phyloP scores from a whole-genome alignment of 2,888 invertebrate genomes.

The Ligdia adustata region DNA sequence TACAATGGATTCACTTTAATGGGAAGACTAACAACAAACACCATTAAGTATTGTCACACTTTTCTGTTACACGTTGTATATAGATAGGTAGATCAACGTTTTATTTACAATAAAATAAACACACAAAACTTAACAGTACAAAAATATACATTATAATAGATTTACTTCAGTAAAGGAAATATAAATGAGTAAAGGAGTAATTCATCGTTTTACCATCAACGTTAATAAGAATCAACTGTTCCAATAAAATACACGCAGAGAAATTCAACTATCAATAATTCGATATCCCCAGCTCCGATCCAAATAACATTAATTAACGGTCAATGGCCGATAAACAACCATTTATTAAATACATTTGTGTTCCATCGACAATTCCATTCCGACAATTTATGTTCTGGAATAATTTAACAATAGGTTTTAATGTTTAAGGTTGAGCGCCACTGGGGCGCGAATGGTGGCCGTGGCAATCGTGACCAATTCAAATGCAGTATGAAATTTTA shows the following conservation, averaged over 20 bases:
- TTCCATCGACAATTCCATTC: conserved; percentile 40
- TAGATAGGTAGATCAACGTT: too few species aligned
- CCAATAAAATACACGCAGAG: conserved; percentile 1
- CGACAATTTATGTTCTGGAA: conserved; percentile 51
- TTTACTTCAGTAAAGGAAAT: too few species aligned
- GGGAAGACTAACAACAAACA: too few species aligned
- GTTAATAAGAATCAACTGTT: background rate
- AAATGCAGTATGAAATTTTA: too few species aligned
- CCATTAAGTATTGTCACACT: too few species aligned
- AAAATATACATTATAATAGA: too few species aligned
- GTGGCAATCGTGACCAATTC: too few species aligned
- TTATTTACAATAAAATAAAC: too few species aligned
- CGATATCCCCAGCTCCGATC: conserved; percentile 26
- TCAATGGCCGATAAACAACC: conserved; percentile 37
- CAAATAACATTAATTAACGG: conserved; percentile 34
- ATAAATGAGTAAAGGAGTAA: too few species aligned
- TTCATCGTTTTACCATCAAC: background rate
- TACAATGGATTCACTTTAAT: too few species aligned
- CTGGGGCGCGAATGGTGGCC: background rate
- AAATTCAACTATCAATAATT: conserved; percentile 13
- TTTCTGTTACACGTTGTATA: too few species aligned
- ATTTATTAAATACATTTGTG: conserved; percentile 47
- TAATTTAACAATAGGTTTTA: conserved; percentile 54
- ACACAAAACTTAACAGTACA: too few species aligned
- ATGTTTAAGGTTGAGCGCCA: conserved; percentile 10